These are phyloP conservation scores for Hypomecis atomaria DNA, from an alignment of 2,888 invertebrate genomes.

Conservation along the genomic window DNA sequence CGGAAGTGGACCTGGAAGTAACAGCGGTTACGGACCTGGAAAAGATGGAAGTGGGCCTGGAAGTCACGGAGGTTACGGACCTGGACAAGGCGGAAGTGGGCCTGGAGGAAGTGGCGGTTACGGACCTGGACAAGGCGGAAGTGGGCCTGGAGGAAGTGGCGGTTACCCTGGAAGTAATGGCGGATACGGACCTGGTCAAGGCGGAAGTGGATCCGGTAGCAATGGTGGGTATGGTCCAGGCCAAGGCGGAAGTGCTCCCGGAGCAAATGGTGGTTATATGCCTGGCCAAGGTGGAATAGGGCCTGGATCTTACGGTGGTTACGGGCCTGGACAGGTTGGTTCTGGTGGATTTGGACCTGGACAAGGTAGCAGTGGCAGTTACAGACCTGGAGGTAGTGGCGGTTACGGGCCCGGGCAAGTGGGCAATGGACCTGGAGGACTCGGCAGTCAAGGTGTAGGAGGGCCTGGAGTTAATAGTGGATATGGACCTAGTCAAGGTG, in stretches of 20 bases:
- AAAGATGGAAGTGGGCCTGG: slow-evolving; percentile 16
- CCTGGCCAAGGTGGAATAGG: slow-evolving; percentile 25
- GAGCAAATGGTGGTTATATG: slow-evolving; percentile 1
- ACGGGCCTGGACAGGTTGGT: slow-evolving; percentile 36
- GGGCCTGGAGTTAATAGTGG: slow-evolving; percentile 7
- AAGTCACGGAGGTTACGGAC: slow-evolving; percentile 36
- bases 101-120: slow-evolving; percentile 9
- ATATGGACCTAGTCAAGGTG: slow-evolving; percentile 12
- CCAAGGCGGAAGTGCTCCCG: slow-evolving; percentile 19
- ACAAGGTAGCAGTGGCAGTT: slow-evolving; percentile 4
- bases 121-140: slow-evolving; percentile 27
- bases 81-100: slow-evolving; percentile 28
- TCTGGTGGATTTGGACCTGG: neutral
- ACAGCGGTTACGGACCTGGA: slow-evolving; percentile 9
- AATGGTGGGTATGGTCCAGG: slow-evolving; percentile 38
- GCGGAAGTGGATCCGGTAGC: slow-evolving; percentile 17
- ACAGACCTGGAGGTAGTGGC: slow-evolving; percentile 8
- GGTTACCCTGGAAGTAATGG: slow-evolving; percentile 18
- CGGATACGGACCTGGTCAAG: slow-evolving; percentile 32
- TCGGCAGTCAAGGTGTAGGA: slow-evolving; percentile 20
- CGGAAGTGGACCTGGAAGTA: slow-evolving; percentile 6
- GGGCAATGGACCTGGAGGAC: slow-evolving; percentile 2
- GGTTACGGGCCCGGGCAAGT: slow-evolving; percentile 14
- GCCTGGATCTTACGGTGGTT: slow-evolving; percentile 18
- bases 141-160: slow-evolving; percentile 13